phyloP scores from a whole-genome alignment of 2,888 invertebrate species.

The Harmothoe impar region DNA sequence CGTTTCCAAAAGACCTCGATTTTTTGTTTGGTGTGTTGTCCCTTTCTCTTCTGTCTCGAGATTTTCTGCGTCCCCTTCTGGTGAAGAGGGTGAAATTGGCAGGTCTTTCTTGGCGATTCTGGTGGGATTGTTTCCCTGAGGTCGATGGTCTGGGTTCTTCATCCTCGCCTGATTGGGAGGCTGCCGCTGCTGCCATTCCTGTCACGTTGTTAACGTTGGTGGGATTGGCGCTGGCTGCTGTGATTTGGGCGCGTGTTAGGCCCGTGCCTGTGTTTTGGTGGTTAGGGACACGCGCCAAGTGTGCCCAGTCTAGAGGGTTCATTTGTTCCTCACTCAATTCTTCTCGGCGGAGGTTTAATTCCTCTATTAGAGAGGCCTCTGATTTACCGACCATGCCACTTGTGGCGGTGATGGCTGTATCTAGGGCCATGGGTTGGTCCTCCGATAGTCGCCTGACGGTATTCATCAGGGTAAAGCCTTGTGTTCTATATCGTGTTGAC shows the following conservation, averaged over 20 bases:
- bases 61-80: no score
- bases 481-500: background rate
- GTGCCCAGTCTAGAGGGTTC: background rate
- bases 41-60: no score
- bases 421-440: background rate
- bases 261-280: no score
- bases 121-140: no score
- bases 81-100: no score
- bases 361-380: background rate
- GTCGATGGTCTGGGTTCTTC: no score
- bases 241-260: no score
- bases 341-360: background rate
- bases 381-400: background rate
- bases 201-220: background rate
- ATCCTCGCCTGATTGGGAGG: no score
- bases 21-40: no score
- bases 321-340: background rate
- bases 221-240: no score
- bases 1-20: no score
- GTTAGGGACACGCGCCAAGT: background rate
- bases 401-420: background rate
- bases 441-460: background rate
- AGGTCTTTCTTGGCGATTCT: no score
- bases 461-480: background rate
- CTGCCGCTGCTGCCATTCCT: background rate